Evolutionary conservation across 2,888 invertebrate species (phyloP).

Genomic region (Lasioglossum marginatum): DNA sequence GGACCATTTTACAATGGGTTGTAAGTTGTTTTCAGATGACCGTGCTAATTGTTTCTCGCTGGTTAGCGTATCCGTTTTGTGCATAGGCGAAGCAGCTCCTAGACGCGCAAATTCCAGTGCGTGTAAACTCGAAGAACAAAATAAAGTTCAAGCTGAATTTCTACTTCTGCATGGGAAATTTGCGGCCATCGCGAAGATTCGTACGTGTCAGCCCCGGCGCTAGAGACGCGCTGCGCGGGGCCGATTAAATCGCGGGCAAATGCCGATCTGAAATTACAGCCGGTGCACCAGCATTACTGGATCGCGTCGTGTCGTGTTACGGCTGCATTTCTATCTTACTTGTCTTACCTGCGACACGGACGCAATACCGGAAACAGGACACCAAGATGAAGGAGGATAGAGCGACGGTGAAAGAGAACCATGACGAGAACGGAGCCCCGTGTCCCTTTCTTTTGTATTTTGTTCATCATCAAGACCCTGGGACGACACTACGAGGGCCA

Average conservation of each 20-base stretch:
- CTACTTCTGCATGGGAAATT: background rate
- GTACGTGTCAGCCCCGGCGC: slow-evolving; percentile 11
- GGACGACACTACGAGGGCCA: background rate
- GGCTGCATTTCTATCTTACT: slow-evolving; percentile 76
- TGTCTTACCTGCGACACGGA: slow-evolving; percentile 75
- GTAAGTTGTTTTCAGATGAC: background rate
- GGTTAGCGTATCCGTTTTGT: slow-evolving; percentile 19
- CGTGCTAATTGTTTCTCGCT: slow-evolving; percentile 26
- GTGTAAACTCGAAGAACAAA: slow-evolving; percentile 52
- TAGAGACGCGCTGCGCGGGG: slow-evolving; percentile 40
- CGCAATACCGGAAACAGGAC: slow-evolving; percentile 70
- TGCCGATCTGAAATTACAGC: slow-evolving; percentile 83
- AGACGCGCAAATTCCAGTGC: background rate
- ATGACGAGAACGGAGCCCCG: background rate
- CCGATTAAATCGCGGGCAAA: slow-evolving; percentile 80
- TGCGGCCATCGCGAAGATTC: background rate
- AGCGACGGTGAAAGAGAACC: slow-evolving; percentile 17
- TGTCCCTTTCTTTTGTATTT: background rate
- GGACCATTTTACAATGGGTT: background rate
- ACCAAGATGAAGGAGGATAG: slow-evolving; percentile 51
- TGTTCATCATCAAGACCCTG: background rate
- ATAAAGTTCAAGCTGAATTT: slow-evolving; percentile 3
- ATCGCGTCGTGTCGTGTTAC: slow-evolving; percentile 79
- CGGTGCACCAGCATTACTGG: slow-evolving; percentile 76
- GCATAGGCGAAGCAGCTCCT: background rate